These are phyloP conservation scores for Meteorus sp. DNA, from an alignment of 1,140 invertebrate species.

Conservation along the genomic window DNA sequence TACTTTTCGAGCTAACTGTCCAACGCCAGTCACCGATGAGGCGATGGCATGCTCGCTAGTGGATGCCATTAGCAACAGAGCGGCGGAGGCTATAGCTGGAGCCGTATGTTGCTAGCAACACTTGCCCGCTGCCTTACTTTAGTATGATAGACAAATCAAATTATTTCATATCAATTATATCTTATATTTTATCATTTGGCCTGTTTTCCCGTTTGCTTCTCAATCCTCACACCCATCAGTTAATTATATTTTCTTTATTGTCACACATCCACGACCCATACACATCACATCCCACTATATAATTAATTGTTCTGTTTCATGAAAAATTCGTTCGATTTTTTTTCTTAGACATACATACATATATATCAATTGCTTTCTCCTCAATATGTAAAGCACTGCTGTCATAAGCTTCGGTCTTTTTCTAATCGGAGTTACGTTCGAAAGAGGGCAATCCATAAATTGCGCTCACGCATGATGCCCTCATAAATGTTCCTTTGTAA, in stretches of 20 bases:
- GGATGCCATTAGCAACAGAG: constrained; percentile 54
- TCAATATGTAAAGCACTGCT: constrained; percentile 10
- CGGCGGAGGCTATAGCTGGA: constrained; percentile 56
- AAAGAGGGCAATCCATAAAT: not conserved
- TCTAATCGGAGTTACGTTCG: not conserved
- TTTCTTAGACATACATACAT: not conserved
- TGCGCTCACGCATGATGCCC: no score
- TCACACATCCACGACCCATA: no score
- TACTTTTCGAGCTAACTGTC: constrained; percentile 38
- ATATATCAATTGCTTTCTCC: not conserved
- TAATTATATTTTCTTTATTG: constrained; percentile 27
- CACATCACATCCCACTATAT: no score
- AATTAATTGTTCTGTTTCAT: not conserved
- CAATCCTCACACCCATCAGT: constrained; percentile 1
- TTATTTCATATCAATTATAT: constrained; percentile 23
- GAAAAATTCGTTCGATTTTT: not conserved
- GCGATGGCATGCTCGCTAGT: constrained; percentile 48
- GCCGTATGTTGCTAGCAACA: constrained; percentile 58
- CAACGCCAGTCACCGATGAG: constrained; percentile 47
- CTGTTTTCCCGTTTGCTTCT: constrained; percentile 17
- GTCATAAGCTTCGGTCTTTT: constrained; percentile 22
- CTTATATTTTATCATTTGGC: constrained; percentile 17
- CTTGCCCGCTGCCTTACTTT: constrained; percentile 54
- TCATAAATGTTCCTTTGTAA: no score
- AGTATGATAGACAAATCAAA: constrained; percentile 45